A percentile compares a stretch with the other conserved stretches of the same genome.
Evolutionary conservation across 2,113 vertebrate species (phyloP).

Genomic region (Rhodinocichla rosea): DNA sequence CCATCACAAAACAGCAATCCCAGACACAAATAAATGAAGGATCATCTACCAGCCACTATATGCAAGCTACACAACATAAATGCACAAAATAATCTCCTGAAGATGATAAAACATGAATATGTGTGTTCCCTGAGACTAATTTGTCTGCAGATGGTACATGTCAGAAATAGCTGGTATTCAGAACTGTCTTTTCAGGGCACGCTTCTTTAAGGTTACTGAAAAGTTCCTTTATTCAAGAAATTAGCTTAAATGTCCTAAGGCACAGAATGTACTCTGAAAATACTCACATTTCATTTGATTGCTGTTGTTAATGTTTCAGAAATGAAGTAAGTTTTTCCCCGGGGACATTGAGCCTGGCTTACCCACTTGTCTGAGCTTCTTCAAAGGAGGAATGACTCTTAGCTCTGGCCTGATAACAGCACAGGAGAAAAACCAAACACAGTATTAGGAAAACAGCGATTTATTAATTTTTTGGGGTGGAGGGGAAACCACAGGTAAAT

Average conservation of each 20-base stretch:
- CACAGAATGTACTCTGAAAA: constrained; percentile 71
- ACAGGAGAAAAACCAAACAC: constrained; percentile 21
- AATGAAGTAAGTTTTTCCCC: constrained; percentile 67
- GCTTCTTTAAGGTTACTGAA: constrained; percentile 69
- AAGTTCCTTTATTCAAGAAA: constrained; percentile 71
- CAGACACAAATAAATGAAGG: not conserved
- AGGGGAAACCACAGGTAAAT: constrained; percentile 30
- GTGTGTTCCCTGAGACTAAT: constrained; percentile 5
- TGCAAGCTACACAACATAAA: not conserved
- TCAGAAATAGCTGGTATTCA: constrained; percentile 60
- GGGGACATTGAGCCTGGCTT: constrained; percentile 53
- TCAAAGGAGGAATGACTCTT: constrained; percentile 49
- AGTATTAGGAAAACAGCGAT: not conserved
- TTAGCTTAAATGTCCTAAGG: constrained; percentile 69
- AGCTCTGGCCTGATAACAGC: constrained; percentile 40
- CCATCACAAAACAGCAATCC: not conserved
- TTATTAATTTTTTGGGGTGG: constrained; percentile 11
- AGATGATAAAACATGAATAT: not conserved
- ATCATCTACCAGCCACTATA: not conserved
- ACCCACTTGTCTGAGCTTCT: constrained; percentile 64
- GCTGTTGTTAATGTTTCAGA: constrained; percentile 74
- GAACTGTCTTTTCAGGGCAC: constrained; percentile 51
- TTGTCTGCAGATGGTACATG: constrained; percentile 44
- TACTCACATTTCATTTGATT: constrained; percentile 74
- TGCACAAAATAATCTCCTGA: not conserved